Conservation (phyloP, 2,797 vertebrate genomes). For the Pseudochromis fuscus region DNA sequence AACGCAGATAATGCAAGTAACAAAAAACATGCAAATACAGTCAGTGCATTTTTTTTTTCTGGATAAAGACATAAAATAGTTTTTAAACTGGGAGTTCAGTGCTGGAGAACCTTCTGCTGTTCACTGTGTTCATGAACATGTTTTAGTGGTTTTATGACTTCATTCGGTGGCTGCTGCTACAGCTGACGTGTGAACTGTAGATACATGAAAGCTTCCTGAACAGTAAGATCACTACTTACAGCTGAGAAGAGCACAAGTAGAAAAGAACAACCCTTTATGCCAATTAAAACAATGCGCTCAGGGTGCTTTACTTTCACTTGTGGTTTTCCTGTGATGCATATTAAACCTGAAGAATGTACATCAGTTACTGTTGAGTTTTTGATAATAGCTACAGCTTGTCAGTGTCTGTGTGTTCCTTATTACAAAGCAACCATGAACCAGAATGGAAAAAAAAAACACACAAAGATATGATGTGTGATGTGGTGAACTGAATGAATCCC, state of each 20-base stretch:
- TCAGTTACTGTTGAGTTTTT: not conserved
- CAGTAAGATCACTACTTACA: not conserved
- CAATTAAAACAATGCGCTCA: too few species aligned
- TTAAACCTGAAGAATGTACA: not conserved
- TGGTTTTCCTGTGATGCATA: too few species aligned
- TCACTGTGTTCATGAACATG: not conserved
- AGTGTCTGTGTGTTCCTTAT: not conserved
- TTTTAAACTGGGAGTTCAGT: not conserved
- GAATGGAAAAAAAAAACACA: not conserved
- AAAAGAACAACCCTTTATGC: not conserved
- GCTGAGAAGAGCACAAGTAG: not conserved
- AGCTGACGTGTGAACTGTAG: not conserved
- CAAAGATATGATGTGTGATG: not conserved
- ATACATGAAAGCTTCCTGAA: not conserved
- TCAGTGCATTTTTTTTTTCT: not conserved
- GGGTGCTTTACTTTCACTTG: too few species aligned
- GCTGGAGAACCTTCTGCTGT: constrained; percentile 6
- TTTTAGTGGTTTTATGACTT: not conserved
- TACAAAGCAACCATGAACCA: not conserved
- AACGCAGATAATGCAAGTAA: not conserved
- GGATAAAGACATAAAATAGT: not conserved
- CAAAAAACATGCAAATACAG: not conserved
- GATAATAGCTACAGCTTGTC: not conserved
- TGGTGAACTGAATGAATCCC: not conserved
- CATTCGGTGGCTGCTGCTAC: too few species aligned